Percentiles rank a stretch among this genome's conserved stretches.
phyloP scores from a whole-genome alignment of 1,140 invertebrate genomes.

The Hetaerina americana region DNA sequence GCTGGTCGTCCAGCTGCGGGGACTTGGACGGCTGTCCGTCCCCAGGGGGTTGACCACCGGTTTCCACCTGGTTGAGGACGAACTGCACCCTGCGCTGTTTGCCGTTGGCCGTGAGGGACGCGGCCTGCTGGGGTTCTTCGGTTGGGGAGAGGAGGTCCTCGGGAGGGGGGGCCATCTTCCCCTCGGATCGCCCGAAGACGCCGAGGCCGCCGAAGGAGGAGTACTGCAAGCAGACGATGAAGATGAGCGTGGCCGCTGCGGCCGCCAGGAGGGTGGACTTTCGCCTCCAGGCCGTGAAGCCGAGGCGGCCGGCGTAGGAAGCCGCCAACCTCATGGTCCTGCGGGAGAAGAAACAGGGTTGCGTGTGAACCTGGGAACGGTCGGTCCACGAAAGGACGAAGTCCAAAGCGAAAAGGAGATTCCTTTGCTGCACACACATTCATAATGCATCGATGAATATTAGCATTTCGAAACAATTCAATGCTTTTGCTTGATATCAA shows the following conservation, averaged over 20 bases:
- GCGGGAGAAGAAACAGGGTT: too few species aligned
- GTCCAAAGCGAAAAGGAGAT: too few species aligned
- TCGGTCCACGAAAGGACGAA: too few species aligned
- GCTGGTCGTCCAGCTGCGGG: too few species aligned
- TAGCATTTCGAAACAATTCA: too few species aligned
- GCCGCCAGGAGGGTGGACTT: slow-evolving; percentile 22
- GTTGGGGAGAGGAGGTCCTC: not conserved
- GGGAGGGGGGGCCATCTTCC: not conserved
- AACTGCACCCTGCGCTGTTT: not conserved
- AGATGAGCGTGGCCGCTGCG: slow-evolving; percentile 13
- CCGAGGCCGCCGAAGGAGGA: slow-evolving; percentile 14
- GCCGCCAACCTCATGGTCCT: slow-evolving; percentile 15
- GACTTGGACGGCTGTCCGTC: not conserved
- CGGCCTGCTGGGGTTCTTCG: too few species aligned
- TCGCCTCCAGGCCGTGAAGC: slow-evolving; percentile 21
- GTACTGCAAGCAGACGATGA: slow-evolving; percentile 25
- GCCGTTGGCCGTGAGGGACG: not conserved
- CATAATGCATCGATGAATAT: too few species aligned
- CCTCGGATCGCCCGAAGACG: not conserved
- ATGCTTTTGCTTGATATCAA: too few species aligned
- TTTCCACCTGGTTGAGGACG: not conserved
- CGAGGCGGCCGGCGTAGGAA: slow-evolving; percentile 22
- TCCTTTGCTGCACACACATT: too few species aligned
- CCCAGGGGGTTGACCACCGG: not conserved
- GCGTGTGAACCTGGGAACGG: too few species aligned